Evolutionary conservation across 1,140 invertebrate species (phyloP).

Genomic region (Lineus longissimus): DNA sequence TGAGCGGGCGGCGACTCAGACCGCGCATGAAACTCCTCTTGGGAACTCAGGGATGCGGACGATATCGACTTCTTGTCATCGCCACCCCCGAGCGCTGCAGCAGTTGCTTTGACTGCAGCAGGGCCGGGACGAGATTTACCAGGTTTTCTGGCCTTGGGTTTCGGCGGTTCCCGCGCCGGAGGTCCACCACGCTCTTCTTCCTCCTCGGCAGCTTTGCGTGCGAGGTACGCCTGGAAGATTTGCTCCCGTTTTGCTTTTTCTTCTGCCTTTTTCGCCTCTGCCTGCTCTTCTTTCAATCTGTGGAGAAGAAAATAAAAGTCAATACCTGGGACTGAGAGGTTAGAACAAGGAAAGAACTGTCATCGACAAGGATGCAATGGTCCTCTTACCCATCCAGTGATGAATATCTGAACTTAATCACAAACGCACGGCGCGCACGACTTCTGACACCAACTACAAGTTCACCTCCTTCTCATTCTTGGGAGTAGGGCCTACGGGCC

Average conservation of each 20-base stretch:
- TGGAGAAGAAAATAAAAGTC: not conserved
- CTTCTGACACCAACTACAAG: too few relatives aligned
- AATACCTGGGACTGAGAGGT: too few relatives aligned
- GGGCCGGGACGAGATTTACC: not conserved
- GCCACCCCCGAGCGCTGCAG: not conserved
- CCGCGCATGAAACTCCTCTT: not conserved
- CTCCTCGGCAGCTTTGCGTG: conserved; percentile 90
- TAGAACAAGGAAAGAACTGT: not conserved
- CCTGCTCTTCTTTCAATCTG: conserved; percentile 79
- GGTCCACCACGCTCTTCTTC: conserved; percentile 24
- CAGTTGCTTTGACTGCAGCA: not conserved
- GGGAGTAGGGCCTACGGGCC: too few relatives aligned
- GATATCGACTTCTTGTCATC: not conserved
- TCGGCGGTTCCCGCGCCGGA: conserved; percentile 19
- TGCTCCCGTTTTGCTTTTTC: conserved; percentile 77
- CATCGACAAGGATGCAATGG: not conserved
- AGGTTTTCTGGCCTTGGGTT: conserved; percentile 29
- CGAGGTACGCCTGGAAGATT: conserved; percentile 90
- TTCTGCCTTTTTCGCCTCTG: conserved; percentile 81
- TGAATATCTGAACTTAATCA: too few relatives aligned
- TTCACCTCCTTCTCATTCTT: too few relatives aligned
- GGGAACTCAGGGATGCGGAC: not conserved
- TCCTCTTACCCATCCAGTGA: not conserved
- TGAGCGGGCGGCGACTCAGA: too few relatives aligned
- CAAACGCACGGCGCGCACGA: too few relatives aligned